Base-by-base conservation (phyloP, 2,888 invertebrate species). In the Tinea trinotella region DNA sequence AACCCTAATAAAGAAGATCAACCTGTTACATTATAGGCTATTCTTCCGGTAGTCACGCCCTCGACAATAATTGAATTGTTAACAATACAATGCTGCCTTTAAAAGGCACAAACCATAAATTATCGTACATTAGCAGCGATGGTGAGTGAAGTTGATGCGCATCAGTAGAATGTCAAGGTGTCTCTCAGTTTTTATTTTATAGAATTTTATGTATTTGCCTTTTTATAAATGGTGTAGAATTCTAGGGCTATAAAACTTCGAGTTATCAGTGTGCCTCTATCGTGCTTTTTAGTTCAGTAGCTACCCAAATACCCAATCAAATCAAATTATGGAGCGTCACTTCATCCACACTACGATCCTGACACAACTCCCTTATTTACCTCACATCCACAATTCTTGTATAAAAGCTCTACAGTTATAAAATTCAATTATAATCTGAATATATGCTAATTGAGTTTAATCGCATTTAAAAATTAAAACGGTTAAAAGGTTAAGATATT, bases 121-220 rank as follows among this genome's bases (percentile, higher is more conserved):
- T 24, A 50, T 2, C 13, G 22, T 12, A 50, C 50, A 50, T 50
- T 50, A 50, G 24, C 50, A 24, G 50, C 50, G 24, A 50, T 50
- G 50, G 50, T 50, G 7, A 5, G 22, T 13, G 7, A 50, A 50
- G 13, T 50, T 46, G 18, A 46, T 46, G 19, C n/a, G 12, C n/a
- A 46, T 46, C 46, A 24, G 12, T 48, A n/a, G 48, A 50, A 50
- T 50, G 50, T 50, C 50, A 50, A 50, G 50, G 50, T 15, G 13
- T 24, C 24, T 19, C 24, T 18, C 3, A 19, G 18, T 19, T 46
- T 46, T 19, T 40, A 40, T 40, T 40, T 7, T 12, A 40, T 35
- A 10, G 5, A 35, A n/a, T n/a, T 35, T 35, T 12, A 3, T 35
- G 12, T 35, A 35, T 10, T 7, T 35, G n/a, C n/a, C 3, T 12